Base-by-base conservation (phyloP, 2,797 vertebrate species). In the Urosaurus nigricauda region DNA sequence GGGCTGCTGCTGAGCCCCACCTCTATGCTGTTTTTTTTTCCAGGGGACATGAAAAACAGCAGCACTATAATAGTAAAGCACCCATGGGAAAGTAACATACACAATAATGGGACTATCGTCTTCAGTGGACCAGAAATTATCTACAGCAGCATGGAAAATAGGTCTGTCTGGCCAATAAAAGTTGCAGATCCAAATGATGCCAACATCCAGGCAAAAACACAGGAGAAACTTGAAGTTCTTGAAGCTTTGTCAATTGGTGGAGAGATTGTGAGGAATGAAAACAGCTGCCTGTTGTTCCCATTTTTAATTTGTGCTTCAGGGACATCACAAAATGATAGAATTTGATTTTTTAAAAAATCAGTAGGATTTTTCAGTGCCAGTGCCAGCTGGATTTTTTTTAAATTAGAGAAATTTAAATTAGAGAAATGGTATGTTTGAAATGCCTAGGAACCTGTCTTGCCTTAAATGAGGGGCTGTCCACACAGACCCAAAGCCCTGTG, bases 11-110 rank as follows among this genome's bases (percentile, higher is more conserved):
- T 94, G 92, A 93, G 88, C 79, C 74, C 88, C 81, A 71, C 53
- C 43, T 94, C 85, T 92, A 26, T 93, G 89, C 88, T 93, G 79
- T 86, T 94, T 94, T 73, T 51, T 93, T 94, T 94, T 93, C 92
- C 91, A 93, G 90, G 85, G 93, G 17, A 88, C 73, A 37, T 83
- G 90, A 90, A 84, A 95, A 92, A 87, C 88, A 94, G 91, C 93
- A 95, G 58, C 89, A 93, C 40, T 2, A 43, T 89, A 92, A 88
- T 91, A 90, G 88, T 91, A 93, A 88, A 92, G 73, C 87, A 87
- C 12, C 37, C 80, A 0, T 60, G 81, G 92, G 87, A 85, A 84
- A 87, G 88, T 89, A 79, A 86, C 3, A 60, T 91, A 73, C 24
- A 5, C 87, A 91, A 90, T 90, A 73, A 80, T 78, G 87, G 88